These are phyloP conservation scores for Leucophenga varia DNA, from an alignment of 1,140 invertebrate genomes.

Conservation along the genomic window DNA sequence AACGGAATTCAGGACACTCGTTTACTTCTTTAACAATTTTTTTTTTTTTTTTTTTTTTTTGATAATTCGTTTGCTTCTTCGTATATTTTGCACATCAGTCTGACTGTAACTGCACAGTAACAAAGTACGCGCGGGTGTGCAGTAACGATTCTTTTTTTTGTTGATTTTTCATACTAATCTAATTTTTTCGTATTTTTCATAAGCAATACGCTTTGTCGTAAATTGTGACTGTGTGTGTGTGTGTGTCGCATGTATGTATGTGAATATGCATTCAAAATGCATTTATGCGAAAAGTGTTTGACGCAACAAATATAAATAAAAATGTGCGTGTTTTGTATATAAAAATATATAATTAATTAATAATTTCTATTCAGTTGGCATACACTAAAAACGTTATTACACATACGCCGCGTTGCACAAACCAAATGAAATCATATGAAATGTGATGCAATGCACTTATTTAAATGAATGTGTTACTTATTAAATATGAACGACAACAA, in stretches of 20 bases:
- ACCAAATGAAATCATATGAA: conserved; percentile 16
- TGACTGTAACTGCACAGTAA: conserved; percentile 37
- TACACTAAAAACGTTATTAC: conserved; percentile 2
- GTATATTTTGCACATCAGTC: conserved; percentile 24
- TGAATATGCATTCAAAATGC: too few species aligned
- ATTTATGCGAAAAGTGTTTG: conserved; percentile 13
- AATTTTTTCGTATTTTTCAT: conserved; percentile 28
- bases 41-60: too few species aligned
- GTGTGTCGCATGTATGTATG: not conserved
- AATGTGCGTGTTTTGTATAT: not conserved
- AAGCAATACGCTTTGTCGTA: conserved; percentile 11
- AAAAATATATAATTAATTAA: too few species aligned
- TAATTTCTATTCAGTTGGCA: conserved; percentile 14
- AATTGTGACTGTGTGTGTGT: not conserved
- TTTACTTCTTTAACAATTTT: conserved; percentile 2
- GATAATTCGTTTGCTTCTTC: conserved; percentile 12
- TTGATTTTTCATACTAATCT: too few species aligned
- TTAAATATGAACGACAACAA: too few species aligned
- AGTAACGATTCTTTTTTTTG: conserved; percentile 17
- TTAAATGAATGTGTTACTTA: too few species aligned
- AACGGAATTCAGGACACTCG: conserved; percentile 24
- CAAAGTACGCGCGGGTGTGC: conserved; percentile 15
- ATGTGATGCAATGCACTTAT: conserved; percentile 7
- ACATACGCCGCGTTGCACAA: conserved; percentile 27
- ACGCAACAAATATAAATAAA: too few species aligned